Percentiles rank a stretch among this genome's conserved stretches.
Evolutionary conservation across 2,888 invertebrate genomes (phyloP).

Genomic region (Agonum fuliginosum): DNA sequence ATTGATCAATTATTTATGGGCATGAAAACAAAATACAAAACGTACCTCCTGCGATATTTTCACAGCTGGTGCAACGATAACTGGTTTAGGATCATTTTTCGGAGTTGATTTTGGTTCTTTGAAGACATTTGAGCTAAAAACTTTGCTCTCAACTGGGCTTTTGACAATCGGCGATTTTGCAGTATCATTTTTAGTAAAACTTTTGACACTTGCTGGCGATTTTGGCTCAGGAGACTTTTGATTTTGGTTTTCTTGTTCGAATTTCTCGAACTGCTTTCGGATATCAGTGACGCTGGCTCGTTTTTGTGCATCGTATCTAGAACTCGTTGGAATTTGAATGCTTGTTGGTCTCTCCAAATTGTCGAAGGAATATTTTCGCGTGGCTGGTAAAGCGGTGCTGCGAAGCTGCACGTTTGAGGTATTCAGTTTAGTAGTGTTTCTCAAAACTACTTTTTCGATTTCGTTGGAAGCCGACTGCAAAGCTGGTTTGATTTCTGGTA

Average conservation of each 20-base stretch:
- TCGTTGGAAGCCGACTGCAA: not conserved
- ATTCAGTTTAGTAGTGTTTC: slow-evolving; percentile 20
- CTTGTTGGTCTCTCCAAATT: slow-evolving; percentile 9
- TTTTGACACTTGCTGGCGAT: slow-evolving; percentile 21
- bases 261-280: slow-evolving; percentile 76
- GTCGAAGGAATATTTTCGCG: slow-evolving; percentile 38
- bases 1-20: slow-evolving; percentile 29
- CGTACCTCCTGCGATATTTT: slow-evolving; percentile 26
- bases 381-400: slow-evolving; percentile 14
- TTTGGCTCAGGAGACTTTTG: slow-evolving; percentile 37
- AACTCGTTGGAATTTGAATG: slow-evolving; percentile 23
- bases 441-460: slow-evolving; percentile 22
- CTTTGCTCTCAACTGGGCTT: slow-evolving; percentile 18
- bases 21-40: slow-evolving; percentile 12
- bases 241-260: slow-evolving; percentile 47
- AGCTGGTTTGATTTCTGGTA: slow-evolving; percentile 11
- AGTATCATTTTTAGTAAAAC: not conserved
- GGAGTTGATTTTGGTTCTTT: slow-evolving; percentile 13
- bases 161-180: slow-evolving; percentile 2
- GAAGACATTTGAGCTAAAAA: not conserved
- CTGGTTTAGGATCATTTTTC: slow-evolving; percentile 1
- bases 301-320: slow-evolving; percentile 62
- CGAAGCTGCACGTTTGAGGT: not conserved
- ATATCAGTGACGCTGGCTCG: slow-evolving; percentile 75
- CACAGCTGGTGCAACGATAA: not conserved